Percentiles rank a stretch among this genome's conserved stretches.
Conservation (phyloP, 2,888 invertebrate genomes). For the Cyclophora punctaria region DNA sequence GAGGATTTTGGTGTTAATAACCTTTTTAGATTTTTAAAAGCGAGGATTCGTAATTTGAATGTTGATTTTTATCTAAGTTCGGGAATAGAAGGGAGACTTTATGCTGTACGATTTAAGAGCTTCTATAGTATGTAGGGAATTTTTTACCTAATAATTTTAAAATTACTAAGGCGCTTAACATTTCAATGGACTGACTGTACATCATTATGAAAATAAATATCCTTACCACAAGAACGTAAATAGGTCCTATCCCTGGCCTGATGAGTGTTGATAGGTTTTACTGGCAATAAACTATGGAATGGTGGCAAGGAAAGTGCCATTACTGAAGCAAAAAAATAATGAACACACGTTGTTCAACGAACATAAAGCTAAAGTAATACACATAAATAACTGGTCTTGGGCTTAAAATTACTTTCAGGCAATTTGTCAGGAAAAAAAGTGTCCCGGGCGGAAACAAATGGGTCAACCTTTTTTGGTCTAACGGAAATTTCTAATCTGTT, state of each 20-base stretch:
- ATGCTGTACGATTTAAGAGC: no score
- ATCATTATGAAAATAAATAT: no score
- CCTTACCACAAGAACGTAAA: no score
- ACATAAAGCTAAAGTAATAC: slow-evolving; percentile 49
- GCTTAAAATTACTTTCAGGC: slow-evolving; percentile 68
- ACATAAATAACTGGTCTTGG: slow-evolving; percentile 63
- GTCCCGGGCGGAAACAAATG: slow-evolving; percentile 56
- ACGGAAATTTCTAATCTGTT: slow-evolving; percentile 58
- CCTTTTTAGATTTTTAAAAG: no score
- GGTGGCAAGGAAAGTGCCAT: slow-evolving; percentile 18
- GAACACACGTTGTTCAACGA: slow-evolving; percentile 25
- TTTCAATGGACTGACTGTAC: no score
- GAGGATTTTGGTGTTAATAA: no score
- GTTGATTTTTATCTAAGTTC: no score
- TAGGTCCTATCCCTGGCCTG: slow-evolving; percentile 1
- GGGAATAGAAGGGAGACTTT: no score
- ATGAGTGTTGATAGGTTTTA: slow-evolving; percentile 13
- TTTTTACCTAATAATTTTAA: no score
- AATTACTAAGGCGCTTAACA: no score
- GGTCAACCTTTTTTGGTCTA: slow-evolving; percentile 57
- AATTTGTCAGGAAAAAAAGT: slow-evolving; percentile 66
- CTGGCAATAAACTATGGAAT: slow-evolving; percentile 12
- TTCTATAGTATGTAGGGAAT: no score
- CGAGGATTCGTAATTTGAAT: no score
- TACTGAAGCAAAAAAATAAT: slow-evolving; percentile 20